Conservation (phyloP, 2,888 invertebrate genomes). For the Mythimna impura region DNA sequence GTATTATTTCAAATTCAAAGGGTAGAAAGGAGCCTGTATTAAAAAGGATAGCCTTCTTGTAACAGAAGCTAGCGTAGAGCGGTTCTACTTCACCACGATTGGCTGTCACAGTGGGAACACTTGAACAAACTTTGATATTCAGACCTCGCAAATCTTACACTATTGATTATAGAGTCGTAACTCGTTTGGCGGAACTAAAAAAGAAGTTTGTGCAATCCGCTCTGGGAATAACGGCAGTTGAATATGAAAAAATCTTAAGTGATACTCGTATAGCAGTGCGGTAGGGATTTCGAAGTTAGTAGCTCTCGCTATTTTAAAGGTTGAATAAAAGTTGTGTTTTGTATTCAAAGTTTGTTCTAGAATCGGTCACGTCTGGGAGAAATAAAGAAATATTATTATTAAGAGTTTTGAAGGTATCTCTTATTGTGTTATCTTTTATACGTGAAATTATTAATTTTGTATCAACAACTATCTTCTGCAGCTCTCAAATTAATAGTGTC, state of each 20-base stretch:
- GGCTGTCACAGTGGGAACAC: slow-evolving; percentile 67
- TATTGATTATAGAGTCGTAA: slow-evolving; percentile 31
- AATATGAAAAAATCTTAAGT: slow-evolving; percentile 75
- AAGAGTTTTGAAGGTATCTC: slow-evolving; percentile 27
- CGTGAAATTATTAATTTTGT: slow-evolving; percentile 6
- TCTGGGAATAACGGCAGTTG: slow-evolving; percentile 69
- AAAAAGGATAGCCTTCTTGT: slow-evolving; percentile 79
- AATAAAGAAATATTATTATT: slow-evolving; percentile 30
- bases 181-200: slow-evolving; percentile 34
- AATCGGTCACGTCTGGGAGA: slow-evolving; percentile 22
- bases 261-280: slow-evolving; percentile 63
- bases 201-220: slow-evolving; percentile 45
- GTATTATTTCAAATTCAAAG: slow-evolving; percentile 87
- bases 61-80: slow-evolving; percentile 65
- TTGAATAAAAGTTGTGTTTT: slow-evolving; percentile 56
- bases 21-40: slow-evolving; percentile 81
- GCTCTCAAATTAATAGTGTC: background rate
- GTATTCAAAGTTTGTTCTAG: slow-evolving; percentile 55
- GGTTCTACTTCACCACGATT: slow-evolving; percentile 67
- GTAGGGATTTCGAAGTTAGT: slow-evolving; percentile 53
- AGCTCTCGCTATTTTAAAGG: slow-evolving; percentile 50
- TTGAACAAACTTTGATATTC: slow-evolving; percentile 51
- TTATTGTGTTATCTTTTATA: slow-evolving; percentile 24
- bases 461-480: background rate
- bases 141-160: slow-evolving; percentile 15